phyloP scores from a whole-genome alignment of 2,113 vertebrate genomes.

The Calyptommatus sinebrachiatus region DNA sequence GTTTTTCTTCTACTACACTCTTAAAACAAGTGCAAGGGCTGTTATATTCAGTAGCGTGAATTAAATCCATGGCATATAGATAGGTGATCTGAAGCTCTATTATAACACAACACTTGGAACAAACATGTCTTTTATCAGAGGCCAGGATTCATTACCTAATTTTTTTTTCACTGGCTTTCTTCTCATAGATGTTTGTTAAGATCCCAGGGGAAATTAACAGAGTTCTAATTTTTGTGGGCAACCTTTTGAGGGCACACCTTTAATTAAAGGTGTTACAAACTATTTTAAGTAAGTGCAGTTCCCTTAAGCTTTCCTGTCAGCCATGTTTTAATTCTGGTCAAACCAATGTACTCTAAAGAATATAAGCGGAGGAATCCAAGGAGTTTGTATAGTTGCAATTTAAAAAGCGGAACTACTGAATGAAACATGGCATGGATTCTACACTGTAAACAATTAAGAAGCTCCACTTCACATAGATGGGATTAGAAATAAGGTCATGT shows the following conservation, averaged over 20 bases:
- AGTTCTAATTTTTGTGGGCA: slow-evolving; percentile 27
- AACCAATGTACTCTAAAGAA: slow-evolving; percentile 17
- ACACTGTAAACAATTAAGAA: neutral
- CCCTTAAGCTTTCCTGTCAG: slow-evolving; percentile 10
- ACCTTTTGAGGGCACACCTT: slow-evolving; percentile 27
- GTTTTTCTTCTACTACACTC: too few species aligned
- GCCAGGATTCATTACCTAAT: slow-evolving; percentile 12
- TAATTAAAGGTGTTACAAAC: slow-evolving; percentile 25
- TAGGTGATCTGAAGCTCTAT: neutral
- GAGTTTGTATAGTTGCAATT: neutral
- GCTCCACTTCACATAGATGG: neutral
- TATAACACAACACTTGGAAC: neutral
- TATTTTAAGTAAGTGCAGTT: slow-evolving; percentile 6
- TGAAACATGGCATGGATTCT: neutral
- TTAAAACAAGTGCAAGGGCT: neutral
- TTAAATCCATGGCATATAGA: neutral
- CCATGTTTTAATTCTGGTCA: slow-evolving; percentile 15
- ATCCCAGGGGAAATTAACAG: slow-evolving; percentile 26
- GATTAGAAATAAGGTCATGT: neutral
- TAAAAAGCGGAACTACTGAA: neutral
- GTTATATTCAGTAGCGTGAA: neutral
- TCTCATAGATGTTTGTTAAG: slow-evolving; percentile 22
- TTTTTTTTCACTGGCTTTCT: slow-evolving; percentile 20
- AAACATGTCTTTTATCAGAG: slow-evolving; percentile 2
- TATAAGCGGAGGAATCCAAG: neutral